Percentiles rank a stretch among this genome's conserved stretches.
phyloP scores from a whole-genome alignment of 2,888 invertebrate genomes.

The Stenolophus ochropezus region DNA sequence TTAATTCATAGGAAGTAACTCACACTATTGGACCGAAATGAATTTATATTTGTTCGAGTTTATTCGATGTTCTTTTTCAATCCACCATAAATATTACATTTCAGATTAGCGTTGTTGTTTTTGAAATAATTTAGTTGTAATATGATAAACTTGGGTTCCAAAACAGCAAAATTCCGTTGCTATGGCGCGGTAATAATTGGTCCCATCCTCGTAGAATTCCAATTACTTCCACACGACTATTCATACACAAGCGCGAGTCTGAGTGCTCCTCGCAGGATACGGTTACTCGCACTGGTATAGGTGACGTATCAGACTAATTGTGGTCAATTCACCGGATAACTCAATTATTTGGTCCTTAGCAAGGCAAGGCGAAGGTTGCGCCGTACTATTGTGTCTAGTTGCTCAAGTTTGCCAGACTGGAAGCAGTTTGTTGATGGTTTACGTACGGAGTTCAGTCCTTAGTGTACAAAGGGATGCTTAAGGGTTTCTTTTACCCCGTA shows the following conservation, averaged over 20 bases:
- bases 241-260: constrained; percentile 36
- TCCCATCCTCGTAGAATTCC: constrained; percentile 50
- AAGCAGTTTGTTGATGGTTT: constrained; percentile 4
- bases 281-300: background rate
- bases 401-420: background rate
- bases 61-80: too few species aligned
- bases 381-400: constrained; percentile 32
- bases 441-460: background rate
- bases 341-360: constrained; percentile 56
- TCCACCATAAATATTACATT: too few species aligned
- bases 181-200: constrained; percentile 50
- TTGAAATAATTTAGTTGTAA: background rate
- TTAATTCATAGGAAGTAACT: too few species aligned
- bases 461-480: background rate
- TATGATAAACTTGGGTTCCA: background rate
- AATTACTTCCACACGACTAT: constrained; percentile 53
- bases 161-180: constrained; percentile 23
- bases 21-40: too few species aligned
- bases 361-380: constrained; percentile 12
- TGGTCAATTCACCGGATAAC: constrained; percentile 60
- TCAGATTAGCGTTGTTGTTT: too few species aligned
- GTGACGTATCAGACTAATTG: constrained; percentile 59
- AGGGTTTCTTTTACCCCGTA: background rate
- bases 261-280: background rate
- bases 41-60: too few species aligned